Percentiles rank a stretch among this genome's conserved stretches.
Conservation (phyloP, 64 coral and sea anemone genomes). For the Astreopora myriophthalma region DNA sequence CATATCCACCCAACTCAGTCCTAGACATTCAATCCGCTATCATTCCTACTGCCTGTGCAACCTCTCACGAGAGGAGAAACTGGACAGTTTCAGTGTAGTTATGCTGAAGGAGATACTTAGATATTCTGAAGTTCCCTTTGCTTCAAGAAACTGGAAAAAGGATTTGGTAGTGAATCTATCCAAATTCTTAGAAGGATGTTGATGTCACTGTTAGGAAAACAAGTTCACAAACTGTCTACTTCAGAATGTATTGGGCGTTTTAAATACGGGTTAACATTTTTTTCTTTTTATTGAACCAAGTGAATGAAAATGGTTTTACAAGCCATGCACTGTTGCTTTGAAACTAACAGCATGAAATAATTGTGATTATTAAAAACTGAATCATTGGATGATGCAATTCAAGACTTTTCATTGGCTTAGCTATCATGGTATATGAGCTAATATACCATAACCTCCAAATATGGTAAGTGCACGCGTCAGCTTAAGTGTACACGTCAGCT, state of each 20-base stretch:
- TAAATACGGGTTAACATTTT: neutral
- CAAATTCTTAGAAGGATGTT: slow-evolving; percentile 43
- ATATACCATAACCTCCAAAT: too few species aligned
- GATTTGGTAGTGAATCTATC: slow-evolving; percentile 47
- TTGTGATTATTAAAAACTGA: too few species aligned
- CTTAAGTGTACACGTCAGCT: too few species aligned
- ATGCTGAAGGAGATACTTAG: slow-evolving; percentile 74
- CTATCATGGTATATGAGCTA: too few species aligned
- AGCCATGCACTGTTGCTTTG: neutral
- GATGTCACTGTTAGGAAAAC: neutral
- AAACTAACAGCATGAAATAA: neutral
- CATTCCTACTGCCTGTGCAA: slow-evolving; percentile 64
- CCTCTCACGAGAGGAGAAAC: slow-evolving; percentile 12
- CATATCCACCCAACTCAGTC: slow-evolving; percentile 26
- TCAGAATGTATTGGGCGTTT: neutral
- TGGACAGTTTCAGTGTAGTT: slow-evolving; percentile 28
- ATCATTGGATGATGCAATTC: too few species aligned
- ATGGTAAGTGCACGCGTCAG: too few species aligned
- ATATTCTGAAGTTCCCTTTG: slow-evolving; percentile 62
- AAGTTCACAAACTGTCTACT: too few species aligned
- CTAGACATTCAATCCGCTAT: slow-evolving; percentile 64
- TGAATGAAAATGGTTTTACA: neutral
- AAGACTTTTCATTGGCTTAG: too few species aligned
- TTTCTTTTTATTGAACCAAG: too few species aligned
- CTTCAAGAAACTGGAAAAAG: slow-evolving; percentile 45